These are phyloP conservation scores for Pseudomyrmex gracilis DNA, from an alignment of 1,140 invertebrate species.

Conservation along the genomic window DNA sequence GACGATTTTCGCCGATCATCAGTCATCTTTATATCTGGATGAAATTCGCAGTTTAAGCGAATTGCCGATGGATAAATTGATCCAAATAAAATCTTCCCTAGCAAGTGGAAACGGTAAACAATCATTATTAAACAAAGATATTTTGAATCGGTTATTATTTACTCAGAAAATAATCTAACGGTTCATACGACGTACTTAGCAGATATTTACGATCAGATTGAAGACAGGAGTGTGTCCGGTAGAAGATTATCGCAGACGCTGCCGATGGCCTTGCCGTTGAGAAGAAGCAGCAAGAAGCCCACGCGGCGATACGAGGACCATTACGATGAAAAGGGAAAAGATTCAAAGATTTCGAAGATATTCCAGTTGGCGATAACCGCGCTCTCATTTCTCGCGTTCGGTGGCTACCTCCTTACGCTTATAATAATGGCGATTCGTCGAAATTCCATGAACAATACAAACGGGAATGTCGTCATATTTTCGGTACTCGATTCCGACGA, in stretches of 20 bases:
- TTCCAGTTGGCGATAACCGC: constrained; percentile 91
- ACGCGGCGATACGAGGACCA: constrained; percentile 85
- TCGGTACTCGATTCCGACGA: constrained; percentile 76
- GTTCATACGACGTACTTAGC: too few relatives aligned
- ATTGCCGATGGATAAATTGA: constrained; percentile 84
- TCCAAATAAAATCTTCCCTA: constrained; percentile 84
- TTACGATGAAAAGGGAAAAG: constrained; percentile 83
- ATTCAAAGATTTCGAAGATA: constrained; percentile 87
- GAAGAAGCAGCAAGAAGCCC: constrained; percentile 68
- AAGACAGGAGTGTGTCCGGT: constrained; percentile 51
- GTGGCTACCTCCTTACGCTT: constrained; percentile 91
- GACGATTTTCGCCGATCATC: constrained; percentile 31
- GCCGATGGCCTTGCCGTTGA: constrained; percentile 70
- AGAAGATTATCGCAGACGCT: constrained; percentile 55
- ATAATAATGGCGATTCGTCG: constrained; percentile 89
- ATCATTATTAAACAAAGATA: neutral
- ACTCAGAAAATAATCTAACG: neutral
- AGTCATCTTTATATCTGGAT: constrained; percentile 73
- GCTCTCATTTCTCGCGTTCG: constrained; percentile 91
- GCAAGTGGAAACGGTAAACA: constrained; percentile 68
- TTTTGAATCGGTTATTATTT: constrained; percentile 35
- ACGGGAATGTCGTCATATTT: constrained; percentile 79
- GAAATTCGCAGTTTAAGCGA: constrained; percentile 86
- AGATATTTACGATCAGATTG: constrained; percentile 38
- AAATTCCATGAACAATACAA: constrained; percentile 71